Conservation (phyloP, 2,113 vertebrate genomes). For the Electrona antarctica region DNA sequence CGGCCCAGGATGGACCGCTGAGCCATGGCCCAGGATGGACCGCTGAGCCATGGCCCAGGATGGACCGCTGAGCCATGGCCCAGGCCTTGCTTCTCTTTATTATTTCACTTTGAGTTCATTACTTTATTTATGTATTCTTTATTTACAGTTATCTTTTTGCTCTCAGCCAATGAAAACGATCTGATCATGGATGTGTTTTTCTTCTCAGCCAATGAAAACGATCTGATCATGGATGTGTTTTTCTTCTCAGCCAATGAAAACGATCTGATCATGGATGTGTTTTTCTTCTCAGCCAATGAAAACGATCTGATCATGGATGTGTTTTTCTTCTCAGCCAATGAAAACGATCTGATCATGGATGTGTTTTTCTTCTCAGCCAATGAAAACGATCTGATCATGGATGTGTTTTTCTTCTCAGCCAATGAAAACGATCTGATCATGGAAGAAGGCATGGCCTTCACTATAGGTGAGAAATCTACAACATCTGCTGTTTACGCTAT, state of each 20-base stretch:
- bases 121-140: too few species aligned
- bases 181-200: conserved; percentile 69
- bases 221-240: conserved; percentile 79
- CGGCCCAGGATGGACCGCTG: too few species aligned
- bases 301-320: conserved; percentile 79
- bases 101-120: too few species aligned
- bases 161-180: conserved; percentile 78
- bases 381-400: conserved; percentile 77
- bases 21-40: too few species aligned
- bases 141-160: conserved; percentile 14
- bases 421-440: conserved; percentile 78
- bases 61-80: too few species aligned
- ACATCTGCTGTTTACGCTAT: not conserved
- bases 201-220: conserved; percentile 77
- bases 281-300: conserved; percentile 76
- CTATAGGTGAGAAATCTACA: conserved; percentile 67
- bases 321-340: conserved; percentile 70
- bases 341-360: conserved; percentile 78
- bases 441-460: conserved; percentile 83
- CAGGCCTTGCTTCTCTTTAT: too few species aligned
- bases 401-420: conserved; percentile 60
- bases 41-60: too few species aligned
- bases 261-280: conserved; percentile 78
- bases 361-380: conserved; percentile 67
- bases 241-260: conserved; percentile 78